A percentile compares a stretch with the other conserved stretches of the same genome.
phyloP scores from a whole-genome alignment of 2,797 vertebrate species.

The Siniperca undulata region DNA sequence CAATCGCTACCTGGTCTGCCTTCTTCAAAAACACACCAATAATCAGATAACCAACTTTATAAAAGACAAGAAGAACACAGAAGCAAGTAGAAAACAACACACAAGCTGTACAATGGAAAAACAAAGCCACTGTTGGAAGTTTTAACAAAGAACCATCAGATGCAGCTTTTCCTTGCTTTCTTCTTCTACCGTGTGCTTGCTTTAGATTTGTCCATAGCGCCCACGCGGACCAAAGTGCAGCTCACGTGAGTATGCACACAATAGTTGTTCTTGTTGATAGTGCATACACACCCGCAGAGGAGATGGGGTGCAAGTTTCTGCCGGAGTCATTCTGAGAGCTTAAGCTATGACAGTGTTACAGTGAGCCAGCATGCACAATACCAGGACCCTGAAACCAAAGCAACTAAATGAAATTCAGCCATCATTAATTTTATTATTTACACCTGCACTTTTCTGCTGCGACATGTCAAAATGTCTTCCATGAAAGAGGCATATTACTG shows the following conservation, averaged over 20 bases:
- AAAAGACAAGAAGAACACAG: background rate
- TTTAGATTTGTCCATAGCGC: background rate
- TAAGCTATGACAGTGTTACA: background rate
- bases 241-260: background rate
- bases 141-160: background rate
- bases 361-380: constrained; percentile 12
- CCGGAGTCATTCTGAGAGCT: background rate
- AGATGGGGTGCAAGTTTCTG: background rate
- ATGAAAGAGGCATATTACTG: background rate
- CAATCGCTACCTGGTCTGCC: background rate
- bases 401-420: background rate
- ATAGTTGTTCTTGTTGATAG: background rate
- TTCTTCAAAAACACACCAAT: background rate
- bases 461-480: background rate
- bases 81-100: background rate
- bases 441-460: background rate
- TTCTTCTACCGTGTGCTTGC: background rate
- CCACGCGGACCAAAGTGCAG: background rate
- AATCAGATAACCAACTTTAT: background rate
- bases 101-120: background rate
- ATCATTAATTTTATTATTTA: background rate
- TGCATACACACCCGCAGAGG: background rate
- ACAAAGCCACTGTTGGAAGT: background rate
- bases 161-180: background rate
- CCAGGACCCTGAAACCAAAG: background rate